phyloP scores from a whole-genome alignment of 2,797 vertebrate genomes.

The Onychomys leucogaster region DNA sequence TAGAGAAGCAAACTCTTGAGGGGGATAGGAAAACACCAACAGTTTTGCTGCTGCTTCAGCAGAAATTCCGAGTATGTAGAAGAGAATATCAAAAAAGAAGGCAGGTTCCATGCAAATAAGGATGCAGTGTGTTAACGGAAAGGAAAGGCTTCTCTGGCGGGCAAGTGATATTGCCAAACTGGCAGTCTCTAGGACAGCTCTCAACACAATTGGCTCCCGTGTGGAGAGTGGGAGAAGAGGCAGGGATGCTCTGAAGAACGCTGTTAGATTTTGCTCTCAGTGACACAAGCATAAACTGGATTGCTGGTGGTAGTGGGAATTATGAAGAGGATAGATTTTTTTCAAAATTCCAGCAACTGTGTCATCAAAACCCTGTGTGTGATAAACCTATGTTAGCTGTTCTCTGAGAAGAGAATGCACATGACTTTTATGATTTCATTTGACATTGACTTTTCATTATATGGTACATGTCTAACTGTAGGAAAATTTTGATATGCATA shows the following conservation, averaged over 20 bases:
- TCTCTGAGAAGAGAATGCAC: background rate
- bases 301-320: background rate
- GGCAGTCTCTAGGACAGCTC: background rate
- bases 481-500: background rate
- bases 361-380: background rate
- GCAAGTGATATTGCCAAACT: background rate
- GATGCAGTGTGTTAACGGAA: background rate
- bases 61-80: background rate
- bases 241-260: background rate
- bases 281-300: background rate
- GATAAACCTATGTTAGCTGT: background rate
- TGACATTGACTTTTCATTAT: conserved; percentile 11
- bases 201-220: background rate
- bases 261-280: background rate
- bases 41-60: background rate
- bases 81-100: background rate
- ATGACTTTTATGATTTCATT: conserved; percentile 29
- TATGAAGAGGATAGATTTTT: background rate
- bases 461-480: background rate
- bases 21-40: background rate
- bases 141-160: background rate
- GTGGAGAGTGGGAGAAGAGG: background rate
- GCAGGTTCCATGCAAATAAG: background rate
- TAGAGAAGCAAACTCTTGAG: background rate
- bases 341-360: background rate